Percentiles rank a stretch among this genome's conserved stretches.
Evolutionary conservation across 1,140 invertebrate species (phyloP).

Genomic region (Aphelinus certus): DNA sequence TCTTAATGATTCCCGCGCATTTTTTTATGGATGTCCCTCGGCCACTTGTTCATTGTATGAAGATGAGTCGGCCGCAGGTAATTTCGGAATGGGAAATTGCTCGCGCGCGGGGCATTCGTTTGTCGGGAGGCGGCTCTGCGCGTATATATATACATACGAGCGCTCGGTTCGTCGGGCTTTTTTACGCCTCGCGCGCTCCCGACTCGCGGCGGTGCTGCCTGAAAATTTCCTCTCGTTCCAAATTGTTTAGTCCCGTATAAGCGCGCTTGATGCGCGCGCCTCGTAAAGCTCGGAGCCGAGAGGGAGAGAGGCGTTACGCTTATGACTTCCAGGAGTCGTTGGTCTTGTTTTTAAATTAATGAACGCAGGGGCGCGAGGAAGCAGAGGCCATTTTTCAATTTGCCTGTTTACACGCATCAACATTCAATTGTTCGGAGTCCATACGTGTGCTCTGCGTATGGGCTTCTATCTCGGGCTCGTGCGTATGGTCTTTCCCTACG

Average conservation of each 20-base stretch:
- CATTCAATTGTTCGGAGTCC: too few species aligned
- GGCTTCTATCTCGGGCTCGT: too few species aligned
- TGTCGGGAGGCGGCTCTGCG: too few species aligned
- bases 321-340: too few species aligned
- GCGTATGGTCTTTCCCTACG: too few species aligned
- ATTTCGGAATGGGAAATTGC: conserved; percentile 30
- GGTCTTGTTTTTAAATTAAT: too few species aligned
- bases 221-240: conserved; percentile 21
- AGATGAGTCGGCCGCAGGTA: conserved; percentile 30
- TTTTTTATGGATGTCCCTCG: conserved; percentile 26
- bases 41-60: conserved; percentile 29
- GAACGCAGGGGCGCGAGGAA: too few species aligned
- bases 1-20: conserved; percentile 33
- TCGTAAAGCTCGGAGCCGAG: conserved; percentile 10
- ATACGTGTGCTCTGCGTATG: too few species aligned
- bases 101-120: neutral
- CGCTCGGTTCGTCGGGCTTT: neutral
- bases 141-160: too few species aligned
- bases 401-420: too few species aligned
- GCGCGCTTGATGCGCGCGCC: conserved; percentile 6
- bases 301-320: too few species aligned
- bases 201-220: neutral
- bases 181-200: neutral
- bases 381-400: too few species aligned
- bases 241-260: conserved; percentile 18